These are phyloP conservation scores for Euzetes globulus DNA, from an alignment of 2,888 invertebrate species.

Conservation along the genomic window DNA sequence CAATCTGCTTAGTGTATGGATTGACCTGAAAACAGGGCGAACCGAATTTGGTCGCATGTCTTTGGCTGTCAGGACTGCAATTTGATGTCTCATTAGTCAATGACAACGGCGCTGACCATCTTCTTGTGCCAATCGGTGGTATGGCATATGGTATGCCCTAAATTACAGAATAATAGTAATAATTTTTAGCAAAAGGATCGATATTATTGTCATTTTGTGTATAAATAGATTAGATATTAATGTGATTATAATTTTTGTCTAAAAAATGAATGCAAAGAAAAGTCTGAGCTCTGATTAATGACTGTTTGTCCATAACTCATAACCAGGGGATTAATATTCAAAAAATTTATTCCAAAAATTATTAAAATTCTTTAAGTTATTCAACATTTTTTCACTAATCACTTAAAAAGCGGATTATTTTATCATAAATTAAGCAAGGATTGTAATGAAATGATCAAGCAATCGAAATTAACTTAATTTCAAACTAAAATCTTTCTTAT, in stretches of 20 bases:
- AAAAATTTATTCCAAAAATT: no score
- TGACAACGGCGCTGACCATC: conserved; percentile 40
- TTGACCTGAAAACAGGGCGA: conserved; percentile 40
- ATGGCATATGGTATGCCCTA: conserved; percentile 41
- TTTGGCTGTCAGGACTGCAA: conserved; percentile 33
- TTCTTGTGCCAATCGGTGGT: conserved; percentile 38
- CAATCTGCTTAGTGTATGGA: conserved; percentile 38
- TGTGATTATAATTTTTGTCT: neutral
- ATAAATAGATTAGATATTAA: conserved; percentile 8
- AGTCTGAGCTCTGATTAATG: neutral
- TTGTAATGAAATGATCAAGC: no score
- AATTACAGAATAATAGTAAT: neutral
- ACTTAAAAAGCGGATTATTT: no score
- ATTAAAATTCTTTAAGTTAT: no score
- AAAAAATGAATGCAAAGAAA: neutral
- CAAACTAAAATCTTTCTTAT: no score
- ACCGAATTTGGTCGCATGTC: conserved; percentile 39
- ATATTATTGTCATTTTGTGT: neutral
- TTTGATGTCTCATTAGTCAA: conserved; percentile 36
- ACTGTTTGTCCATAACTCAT: no score
- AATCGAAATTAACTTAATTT: no score
- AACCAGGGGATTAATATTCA: no score
- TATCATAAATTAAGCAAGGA: no score
- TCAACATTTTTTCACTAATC: no score
- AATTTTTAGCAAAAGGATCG: neutral